Percentiles rank a stretch among this genome's conserved stretches.
phyloP scores from a whole-genome alignment of 2,797 vertebrate species.

The Sebastes hopkinsi region DNA sequence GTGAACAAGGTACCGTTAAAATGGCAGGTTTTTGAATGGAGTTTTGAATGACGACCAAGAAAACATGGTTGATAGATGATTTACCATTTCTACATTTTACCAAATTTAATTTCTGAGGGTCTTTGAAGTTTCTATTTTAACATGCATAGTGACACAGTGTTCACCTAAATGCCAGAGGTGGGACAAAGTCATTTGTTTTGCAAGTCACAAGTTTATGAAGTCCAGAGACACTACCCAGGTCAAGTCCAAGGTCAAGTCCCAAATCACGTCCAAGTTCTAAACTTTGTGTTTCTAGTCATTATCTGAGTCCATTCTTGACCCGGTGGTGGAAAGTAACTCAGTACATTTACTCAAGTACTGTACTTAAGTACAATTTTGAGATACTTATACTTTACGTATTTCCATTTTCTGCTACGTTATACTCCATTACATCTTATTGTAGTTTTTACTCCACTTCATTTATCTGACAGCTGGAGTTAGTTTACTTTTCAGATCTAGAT shows the following conservation, averaged over 20 bases:
- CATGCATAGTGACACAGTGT: background rate
- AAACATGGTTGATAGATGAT: background rate
- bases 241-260: background rate
- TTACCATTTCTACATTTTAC: rapidly evolving
- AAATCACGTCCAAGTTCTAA: background rate
- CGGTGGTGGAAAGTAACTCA: no score
- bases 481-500: no score
- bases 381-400: no score
- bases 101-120: background rate
- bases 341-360: no score
- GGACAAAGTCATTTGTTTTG: background rate
- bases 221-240: background rate
- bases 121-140: background rate
- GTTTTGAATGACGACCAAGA: background rate
- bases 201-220: no score
- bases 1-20: background rate
- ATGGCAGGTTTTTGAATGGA: background rate
- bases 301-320: background rate
- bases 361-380: no score
- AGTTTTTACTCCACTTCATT: no score
- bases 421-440: no score
- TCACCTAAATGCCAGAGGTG: background rate
- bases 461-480: no score
- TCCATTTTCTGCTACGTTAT: no score
- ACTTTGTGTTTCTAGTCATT: background rate